phyloP scores from a whole-genome alignment of 2,113 vertebrate genomes.

The Leucoraja erinaceus region DNA sequence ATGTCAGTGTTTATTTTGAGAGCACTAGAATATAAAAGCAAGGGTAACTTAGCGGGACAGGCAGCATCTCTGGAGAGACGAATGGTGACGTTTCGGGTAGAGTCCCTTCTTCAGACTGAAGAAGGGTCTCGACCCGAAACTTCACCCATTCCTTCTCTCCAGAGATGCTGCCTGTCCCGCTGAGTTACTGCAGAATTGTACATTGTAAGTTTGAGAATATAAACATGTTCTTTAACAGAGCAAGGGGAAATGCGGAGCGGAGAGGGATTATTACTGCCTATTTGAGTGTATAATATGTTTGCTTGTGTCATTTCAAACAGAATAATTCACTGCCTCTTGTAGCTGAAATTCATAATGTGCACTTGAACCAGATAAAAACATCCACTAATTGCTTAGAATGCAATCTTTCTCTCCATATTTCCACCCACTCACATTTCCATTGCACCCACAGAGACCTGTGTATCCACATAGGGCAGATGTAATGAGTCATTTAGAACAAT shows the following conservation, averaged over 20 bases:
- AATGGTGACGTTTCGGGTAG: no score
- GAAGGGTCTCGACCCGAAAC: no score
- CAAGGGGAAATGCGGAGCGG: not conserved
- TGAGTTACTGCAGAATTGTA: not conserved
- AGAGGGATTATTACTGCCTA: not conserved
- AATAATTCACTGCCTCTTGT: not conserved
- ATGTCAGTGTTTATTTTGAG: no score
- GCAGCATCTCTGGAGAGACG: no score
- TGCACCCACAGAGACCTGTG: not conserved
- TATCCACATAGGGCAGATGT: not conserved
- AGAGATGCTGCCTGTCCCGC: no score
- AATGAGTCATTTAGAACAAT: not conserved
- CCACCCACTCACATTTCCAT: slow-evolving; percentile 15
- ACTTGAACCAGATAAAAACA: not conserved
- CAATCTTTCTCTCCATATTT: not conserved
- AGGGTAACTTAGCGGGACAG: no score
- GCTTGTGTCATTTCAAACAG: slow-evolving; percentile 7
- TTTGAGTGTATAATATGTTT: not conserved
- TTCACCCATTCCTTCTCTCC: no score
- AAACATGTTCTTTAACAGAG: not conserved
- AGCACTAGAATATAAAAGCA: no score
- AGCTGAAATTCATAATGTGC: not conserved
- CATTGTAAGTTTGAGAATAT: not conserved
- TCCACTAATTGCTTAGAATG: not conserved
- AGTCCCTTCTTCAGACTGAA: no score